These are phyloP conservation scores for Bombus difficillimus DNA, from an alignment of 1,140 invertebrate species.

Conservation along the genomic window DNA sequence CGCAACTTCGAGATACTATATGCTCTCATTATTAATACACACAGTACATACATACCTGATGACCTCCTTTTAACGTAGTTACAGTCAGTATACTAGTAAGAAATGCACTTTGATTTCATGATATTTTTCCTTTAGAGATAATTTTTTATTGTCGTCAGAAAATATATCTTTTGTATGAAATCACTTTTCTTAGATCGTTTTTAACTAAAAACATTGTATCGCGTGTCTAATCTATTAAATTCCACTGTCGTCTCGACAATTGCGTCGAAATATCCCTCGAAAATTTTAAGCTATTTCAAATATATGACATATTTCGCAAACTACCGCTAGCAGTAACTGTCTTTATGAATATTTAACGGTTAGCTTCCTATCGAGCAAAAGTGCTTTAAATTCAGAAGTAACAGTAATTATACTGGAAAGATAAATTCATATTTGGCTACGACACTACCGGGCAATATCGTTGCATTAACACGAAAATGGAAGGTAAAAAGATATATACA, in stretches of 20 bases:
- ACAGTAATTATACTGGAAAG: slow-evolving; percentile 20
- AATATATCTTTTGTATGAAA: too few relatives aligned
- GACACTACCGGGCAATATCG: neutral
- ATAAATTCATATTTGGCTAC: slow-evolving; percentile 1
- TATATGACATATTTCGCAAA: neutral
- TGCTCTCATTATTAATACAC: neutral
- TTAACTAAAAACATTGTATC: neutral
- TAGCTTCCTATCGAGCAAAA: neutral
- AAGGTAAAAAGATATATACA: neutral
- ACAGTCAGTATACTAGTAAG: too few relatives aligned
- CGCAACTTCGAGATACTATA: neutral
- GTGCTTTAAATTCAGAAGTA: slow-evolving; percentile 37
- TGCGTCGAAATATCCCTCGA: neutral
- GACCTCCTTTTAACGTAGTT: neutral
- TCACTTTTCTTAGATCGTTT: too few relatives aligned
- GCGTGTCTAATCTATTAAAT: neutral
- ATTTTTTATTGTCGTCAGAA: too few relatives aligned
- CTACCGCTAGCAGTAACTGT: neutral
- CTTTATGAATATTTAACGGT: slow-evolving; percentile 45
- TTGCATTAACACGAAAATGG: neutral
- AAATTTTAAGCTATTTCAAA: slow-evolving; percentile 24
- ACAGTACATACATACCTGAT: neutral
- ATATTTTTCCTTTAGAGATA: too few relatives aligned
- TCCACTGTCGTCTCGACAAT: neutral
- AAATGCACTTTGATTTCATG: too few relatives aligned